phyloP scores from a whole-genome alignment of 2,113 vertebrate genomes.

The Campylomormyrus tamandua region DNA sequence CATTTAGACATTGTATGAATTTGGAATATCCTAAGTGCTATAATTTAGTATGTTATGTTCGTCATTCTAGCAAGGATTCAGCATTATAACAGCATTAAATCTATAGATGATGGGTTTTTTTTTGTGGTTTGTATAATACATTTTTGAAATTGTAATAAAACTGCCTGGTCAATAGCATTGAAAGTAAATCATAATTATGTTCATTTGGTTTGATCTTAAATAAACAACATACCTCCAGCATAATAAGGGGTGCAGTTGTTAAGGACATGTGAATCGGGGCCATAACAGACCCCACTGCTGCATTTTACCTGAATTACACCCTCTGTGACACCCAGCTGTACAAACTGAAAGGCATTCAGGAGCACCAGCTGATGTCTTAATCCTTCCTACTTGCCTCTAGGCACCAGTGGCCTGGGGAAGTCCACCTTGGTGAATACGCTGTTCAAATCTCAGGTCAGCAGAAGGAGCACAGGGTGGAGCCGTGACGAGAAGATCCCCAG shows the following conservation, averaged over 20 bases:
- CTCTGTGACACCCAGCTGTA: background rate
- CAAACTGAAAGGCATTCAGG: background rate
- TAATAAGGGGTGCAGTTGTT: background rate
- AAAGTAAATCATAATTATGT: background rate
- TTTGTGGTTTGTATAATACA: background rate
- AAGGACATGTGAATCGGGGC: background rate
- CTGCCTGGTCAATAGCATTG: background rate
- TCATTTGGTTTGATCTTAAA: background rate
- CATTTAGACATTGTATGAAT: background rate
- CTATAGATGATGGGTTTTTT: background rate
- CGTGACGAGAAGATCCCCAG: conserved; percentile 93
- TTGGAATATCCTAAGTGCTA: background rate
- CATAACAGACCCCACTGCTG: background rate
- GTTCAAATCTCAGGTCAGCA: conserved; percentile 96
- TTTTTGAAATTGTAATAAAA: background rate
- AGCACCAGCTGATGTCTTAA: background rate
- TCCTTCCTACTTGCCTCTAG: conserved; percentile 44
- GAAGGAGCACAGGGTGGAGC: conserved; percentile 79
- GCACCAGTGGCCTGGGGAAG: conserved; percentile 88
- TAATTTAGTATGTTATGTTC: background rate
- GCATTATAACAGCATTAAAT: background rate
- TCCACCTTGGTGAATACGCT: conserved; percentile 89
- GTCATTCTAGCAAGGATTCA: background rate
- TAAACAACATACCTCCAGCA: background rate
- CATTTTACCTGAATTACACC: background rate